A percentile compares a stretch with the other conserved stretches of the same genome.
phyloP scores from a whole-genome alignment of 2,888 invertebrate species.

The Philonicus albiceps region DNA sequence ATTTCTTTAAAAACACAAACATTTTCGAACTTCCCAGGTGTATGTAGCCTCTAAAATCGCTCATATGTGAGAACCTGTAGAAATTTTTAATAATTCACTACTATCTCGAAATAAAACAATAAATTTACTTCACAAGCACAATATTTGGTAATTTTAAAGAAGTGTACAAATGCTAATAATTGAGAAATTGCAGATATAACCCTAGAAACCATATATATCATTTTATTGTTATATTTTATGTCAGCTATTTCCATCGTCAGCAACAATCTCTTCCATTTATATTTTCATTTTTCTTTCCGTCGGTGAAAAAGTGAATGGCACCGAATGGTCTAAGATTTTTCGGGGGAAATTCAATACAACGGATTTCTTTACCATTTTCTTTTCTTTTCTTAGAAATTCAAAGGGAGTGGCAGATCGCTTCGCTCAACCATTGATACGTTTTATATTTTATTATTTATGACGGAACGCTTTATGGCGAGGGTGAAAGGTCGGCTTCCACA shows the following conservation, averaged over 20 bases:
- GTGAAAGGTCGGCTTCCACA: constrained; percentile 25
- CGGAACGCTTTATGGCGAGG: constrained; percentile 6
- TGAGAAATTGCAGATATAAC: too few relatives aligned
- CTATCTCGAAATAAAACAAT: too few relatives aligned
- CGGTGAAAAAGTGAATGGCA: constrained; percentile 22
- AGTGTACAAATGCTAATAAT: too few relatives aligned
- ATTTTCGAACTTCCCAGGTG: too few relatives aligned
- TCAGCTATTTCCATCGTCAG: neutral
- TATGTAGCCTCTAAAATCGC: too few relatives aligned
- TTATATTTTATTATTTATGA: constrained; percentile 30
- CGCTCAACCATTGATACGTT: neutral
- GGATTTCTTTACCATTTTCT: neutral
- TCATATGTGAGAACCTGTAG: too few relatives aligned
- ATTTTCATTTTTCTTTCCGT: neutral
- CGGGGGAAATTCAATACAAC: neutral
- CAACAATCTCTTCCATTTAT: neutral
- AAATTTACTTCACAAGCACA: too few relatives aligned
- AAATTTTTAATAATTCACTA: too few relatives aligned
- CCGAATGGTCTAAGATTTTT: constrained; percentile 27
- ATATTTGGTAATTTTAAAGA: too few relatives aligned
- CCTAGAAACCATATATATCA: too few relatives aligned
- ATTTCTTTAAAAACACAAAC: too few relatives aligned
- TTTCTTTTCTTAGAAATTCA: neutral
- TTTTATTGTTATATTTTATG: neutral
- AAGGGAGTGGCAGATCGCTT: neutral